Base-by-base conservation (phyloP, 2,113 vertebrate species). In the Narcine bancroftii region DNA sequence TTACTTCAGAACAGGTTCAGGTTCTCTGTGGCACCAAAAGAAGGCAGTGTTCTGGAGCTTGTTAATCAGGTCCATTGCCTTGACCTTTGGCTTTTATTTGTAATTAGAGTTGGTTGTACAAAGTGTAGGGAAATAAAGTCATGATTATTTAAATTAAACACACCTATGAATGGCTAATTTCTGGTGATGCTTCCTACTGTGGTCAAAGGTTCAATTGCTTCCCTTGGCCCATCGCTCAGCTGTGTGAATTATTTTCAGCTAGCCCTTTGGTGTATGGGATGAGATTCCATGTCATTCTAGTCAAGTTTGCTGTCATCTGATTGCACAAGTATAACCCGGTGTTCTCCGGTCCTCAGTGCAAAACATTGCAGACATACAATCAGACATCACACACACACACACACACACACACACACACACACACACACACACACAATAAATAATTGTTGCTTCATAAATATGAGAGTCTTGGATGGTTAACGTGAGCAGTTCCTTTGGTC, bases 111-210 rank as follows among this genome's bases (percentile, higher is more conserved):
- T 89, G 47, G 33, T 15, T 63, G 83, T 33, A 63, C 45, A 83
- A 53, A 53, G 77, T 47, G 47, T 83, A n/a, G 47, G 79, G 79
- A 19, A 83, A 83, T 7, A 19, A 79, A 56, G 45, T 63, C 63
- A 89, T 63, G 33, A 89, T 89, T 63, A 89, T 60, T 85, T 63
- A 17, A 89, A 89, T 63, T 63, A 89, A 63, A n/a, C 36, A 33
- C 56, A 39, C 56, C 7, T 36, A 89, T 53, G 26, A 29, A 26
- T 89, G n/a, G 33, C 56, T 63, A 63, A 89, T 89, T 89, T 89
- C 53, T 39, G 83, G 19, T 89, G 83, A 89, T 63, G 53, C 56
- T 89, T 89, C 83, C 83, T 39, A n/a, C 53, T 60, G 33, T 47
- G 56, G 33, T 63, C 47, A 11, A 2, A 13, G 29, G 79, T 83